phyloP scores from a whole-genome alignment of 2,797 vertebrate species.

The Arnoldichthys spilopterus region DNA sequence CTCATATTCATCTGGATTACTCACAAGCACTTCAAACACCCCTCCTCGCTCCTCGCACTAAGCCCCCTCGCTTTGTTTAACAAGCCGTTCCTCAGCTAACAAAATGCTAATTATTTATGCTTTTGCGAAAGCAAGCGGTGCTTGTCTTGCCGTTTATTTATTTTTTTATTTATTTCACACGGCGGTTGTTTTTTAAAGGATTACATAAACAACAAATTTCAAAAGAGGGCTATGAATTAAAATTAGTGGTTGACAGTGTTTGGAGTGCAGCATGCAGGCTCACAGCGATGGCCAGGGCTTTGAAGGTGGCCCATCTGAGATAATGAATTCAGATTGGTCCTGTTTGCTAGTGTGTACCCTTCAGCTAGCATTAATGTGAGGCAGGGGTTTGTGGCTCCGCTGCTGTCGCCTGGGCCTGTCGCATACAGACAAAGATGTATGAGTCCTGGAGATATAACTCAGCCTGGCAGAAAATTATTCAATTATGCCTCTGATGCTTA shows the following conservation, averaged over 20 bases:
- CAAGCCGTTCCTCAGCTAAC: slow-evolving; percentile 47
- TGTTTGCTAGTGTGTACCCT: slow-evolving; percentile 32
- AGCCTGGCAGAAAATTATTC: slow-evolving; percentile 61
- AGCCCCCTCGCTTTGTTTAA: slow-evolving; percentile 52
- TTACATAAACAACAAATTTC: slow-evolving; percentile 50
- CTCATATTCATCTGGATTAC: slow-evolving; percentile 53
- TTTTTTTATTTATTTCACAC: not conserved
- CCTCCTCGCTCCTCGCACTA: slow-evolving; percentile 29
- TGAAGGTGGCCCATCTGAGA: slow-evolving; percentile 49
- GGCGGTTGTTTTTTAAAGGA: not conserved
- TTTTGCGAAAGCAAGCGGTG: slow-evolving; percentile 49
- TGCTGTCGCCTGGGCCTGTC: slow-evolving; percentile 28
- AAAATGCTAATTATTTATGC: slow-evolving; percentile 58
- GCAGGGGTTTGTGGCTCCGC: slow-evolving; percentile 20
- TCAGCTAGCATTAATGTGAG: slow-evolving; percentile 50
- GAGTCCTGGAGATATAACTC: slow-evolving; percentile 51
- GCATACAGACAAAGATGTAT: slow-evolving; percentile 46
- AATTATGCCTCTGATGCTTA: slow-evolving; percentile 58
- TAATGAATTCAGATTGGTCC: slow-evolving; percentile 49
- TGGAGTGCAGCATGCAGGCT: slow-evolving; percentile 24
- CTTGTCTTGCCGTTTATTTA: slow-evolving; percentile 10
- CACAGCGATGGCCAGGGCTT: slow-evolving; percentile 42
- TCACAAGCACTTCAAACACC: slow-evolving; percentile 50
- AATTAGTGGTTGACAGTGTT: slow-evolving; percentile 43
- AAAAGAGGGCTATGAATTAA: slow-evolving; percentile 52